phyloP scores from a whole-genome alignment of 1,140 invertebrate genomes.

The Stratiolaelaps scimitus region DNA sequence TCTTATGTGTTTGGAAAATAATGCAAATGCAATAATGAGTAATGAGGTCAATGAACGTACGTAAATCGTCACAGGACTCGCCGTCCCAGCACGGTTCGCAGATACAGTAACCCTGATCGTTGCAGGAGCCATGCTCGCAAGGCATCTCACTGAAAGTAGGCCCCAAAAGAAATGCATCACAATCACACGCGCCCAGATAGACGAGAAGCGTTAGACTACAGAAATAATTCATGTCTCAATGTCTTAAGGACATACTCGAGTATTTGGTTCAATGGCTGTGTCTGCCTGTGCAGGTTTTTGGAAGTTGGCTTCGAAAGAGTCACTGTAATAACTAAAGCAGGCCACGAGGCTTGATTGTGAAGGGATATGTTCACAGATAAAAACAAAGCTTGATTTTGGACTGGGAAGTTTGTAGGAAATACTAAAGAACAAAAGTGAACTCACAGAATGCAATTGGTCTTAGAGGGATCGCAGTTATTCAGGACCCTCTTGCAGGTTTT shows the following conservation, averaged over 20 bases:
- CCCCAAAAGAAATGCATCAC: no score
- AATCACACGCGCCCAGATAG: no score
- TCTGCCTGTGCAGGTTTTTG: not conserved
- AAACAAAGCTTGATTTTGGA: no score
- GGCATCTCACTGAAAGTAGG: slow-evolving; percentile 1
- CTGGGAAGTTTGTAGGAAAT: no score
- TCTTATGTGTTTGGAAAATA: no score
- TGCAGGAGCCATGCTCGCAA: slow-evolving; percentile 6
- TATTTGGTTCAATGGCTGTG: not conserved
- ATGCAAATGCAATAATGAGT: no score
- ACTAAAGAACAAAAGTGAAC: not conserved
- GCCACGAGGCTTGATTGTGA: no score
- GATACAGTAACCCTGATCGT: slow-evolving; percentile 15
- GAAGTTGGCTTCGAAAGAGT: not conserved
- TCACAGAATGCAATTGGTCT: slow-evolving; percentile 11
- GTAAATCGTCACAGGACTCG: slow-evolving; percentile 26
- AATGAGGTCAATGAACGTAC: not conserved
- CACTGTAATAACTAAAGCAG: not conserved
- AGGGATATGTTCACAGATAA: no score
- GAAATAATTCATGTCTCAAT: not conserved
- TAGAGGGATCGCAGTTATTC: not conserved
- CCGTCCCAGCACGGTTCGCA: slow-evolving; percentile 26
- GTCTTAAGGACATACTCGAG: not conserved
- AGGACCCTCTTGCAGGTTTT: slow-evolving; percentile 12
- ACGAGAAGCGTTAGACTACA: not conserved